Evolutionary conservation across 2,797 vertebrate species (phyloP), one percentile per base, ranked within the genome.

Genomic region (Delichon dasypus): DNA sequence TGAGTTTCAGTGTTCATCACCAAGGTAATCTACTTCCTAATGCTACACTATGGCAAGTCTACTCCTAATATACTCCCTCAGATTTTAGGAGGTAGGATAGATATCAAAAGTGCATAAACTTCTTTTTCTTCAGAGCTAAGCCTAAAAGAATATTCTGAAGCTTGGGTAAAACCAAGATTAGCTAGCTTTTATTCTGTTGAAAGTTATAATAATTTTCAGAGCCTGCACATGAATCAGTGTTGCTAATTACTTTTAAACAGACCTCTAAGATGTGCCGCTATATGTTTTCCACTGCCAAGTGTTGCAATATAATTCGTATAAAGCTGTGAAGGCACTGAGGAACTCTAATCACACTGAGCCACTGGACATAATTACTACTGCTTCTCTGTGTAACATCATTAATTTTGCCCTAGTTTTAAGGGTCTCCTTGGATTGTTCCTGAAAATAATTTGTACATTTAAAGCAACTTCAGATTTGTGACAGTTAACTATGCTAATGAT

Each of bases 351-450:
- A 38, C 48, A 61, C 48, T 60, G 53, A 85, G 65, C 36, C 73
- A 80, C 21, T 88, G 92, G 40, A 70, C 42, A 7, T 64, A 91
- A 88, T 74, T 81, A 57, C 38, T 62, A 6, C 47, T 84, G 57
- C n/a, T 17, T 16, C 71, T 93, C 54, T 83, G n/a, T 26, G 40
- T 64, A 77, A 62, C 21, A 51, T 93, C 57, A 83, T 85, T 83
- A 70, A 83, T 95, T 92, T 93, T 88, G 36, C 26, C 80, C 40
- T 85, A 51, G 54, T 65, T 90, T 81, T 73, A 70, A 83, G 13
- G 21, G n/a, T 51, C 50, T 85, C 72, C 23, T 80, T 92, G 73
- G 48, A 62, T 58, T 74, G 19, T 45, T 84, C 11, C 73, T 64
- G 47, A 72, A 88, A 89, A 67, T 60, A 83, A 53, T 48, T 68